A percentile compares a stretch with the other conserved stretches of the same genome.
phyloP scores from a whole-genome alignment of 1,140 invertebrate species.

The Chrysomallon squamiferum region DNA sequence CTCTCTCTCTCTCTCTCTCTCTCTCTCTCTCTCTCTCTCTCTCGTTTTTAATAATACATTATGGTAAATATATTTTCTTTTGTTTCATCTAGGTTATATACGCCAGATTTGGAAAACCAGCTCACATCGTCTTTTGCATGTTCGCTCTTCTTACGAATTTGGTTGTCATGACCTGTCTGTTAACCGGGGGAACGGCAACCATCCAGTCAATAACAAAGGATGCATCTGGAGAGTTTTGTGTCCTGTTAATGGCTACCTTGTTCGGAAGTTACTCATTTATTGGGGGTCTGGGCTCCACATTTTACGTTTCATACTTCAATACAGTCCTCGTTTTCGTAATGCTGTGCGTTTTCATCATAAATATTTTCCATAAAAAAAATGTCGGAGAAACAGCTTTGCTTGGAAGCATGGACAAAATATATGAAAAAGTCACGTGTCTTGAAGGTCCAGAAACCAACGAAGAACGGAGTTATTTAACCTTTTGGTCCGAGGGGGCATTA shows the following conservation, averaged over 20 bases:
- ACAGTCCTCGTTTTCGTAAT: conserved; percentile 56
- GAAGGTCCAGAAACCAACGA: conserved; percentile 47
- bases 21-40: no score
- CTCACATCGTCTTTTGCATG: conserved; percentile 55
- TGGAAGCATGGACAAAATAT: conserved; percentile 36
- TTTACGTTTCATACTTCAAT: conserved; percentile 65
- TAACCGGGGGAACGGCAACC: conserved; percentile 41
- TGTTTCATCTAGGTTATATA: conserved; percentile 60
- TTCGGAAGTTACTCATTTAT: conserved; percentile 62
- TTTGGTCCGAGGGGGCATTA: conserved; percentile 32
- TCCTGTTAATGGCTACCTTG: conserved; percentile 47
- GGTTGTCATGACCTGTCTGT: conserved; percentile 45
- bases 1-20: no score
- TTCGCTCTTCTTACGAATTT: conserved; percentile 60
- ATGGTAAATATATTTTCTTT: no score
- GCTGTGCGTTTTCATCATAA: conserved; percentile 37
- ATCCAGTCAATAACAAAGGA: conserved; percentile 40
- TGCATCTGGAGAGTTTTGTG: conserved; percentile 47
- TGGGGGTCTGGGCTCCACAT: conserved; percentile 62
- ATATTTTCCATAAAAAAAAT: not conserved
- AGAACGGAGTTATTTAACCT: conserved; percentile 37
- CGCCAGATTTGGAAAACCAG: conserved; percentile 53
- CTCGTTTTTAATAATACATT: no score
- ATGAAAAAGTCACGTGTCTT: conserved; percentile 43
- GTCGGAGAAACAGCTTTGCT: not conserved